Evolutionary conservation across 1,140 invertebrate genomes (phyloP).

Genomic region (Zaprionus camerounensis): DNA sequence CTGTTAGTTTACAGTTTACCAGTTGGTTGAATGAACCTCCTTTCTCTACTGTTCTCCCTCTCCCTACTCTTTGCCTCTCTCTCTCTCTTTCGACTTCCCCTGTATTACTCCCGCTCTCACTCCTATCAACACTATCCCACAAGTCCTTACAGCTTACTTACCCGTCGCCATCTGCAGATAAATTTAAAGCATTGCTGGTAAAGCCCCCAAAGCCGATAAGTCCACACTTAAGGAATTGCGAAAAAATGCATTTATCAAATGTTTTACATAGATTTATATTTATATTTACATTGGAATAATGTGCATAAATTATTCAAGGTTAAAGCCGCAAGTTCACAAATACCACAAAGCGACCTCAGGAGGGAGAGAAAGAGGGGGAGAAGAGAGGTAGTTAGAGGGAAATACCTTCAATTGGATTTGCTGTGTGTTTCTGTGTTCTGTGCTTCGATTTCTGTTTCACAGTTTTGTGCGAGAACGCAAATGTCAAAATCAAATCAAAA

Average conservation of each 20-base stretch:
- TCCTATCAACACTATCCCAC: background rate
- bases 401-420: conserved; percentile 1
- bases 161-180: background rate
- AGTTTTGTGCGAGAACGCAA: conserved; percentile 57
- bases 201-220: conserved; percentile 1
- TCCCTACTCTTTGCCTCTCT: too few relatives aligned
- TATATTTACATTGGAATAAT: conserved; percentile 38
- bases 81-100: too few relatives aligned
- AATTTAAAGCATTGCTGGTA: background rate
- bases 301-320: conserved; percentile 50
- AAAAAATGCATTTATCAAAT: conserved; percentile 60
- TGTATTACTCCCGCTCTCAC: too few relatives aligned
- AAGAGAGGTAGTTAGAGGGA: background rate
- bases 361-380: background rate
- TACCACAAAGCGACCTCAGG: conserved; percentile 39
- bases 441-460: conserved; percentile 20
- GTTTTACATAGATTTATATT: conserved; percentile 11
- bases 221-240: background rate
- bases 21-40: too few relatives aligned
- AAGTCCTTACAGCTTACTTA: background rate
- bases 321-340: conserved; percentile 22
- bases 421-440: background rate
- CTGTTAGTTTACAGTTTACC: background rate
- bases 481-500: conserved; percentile 80
- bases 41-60: too few relatives aligned